Evolutionary conservation across 2,113 vertebrate species (phyloP).

Genomic region (Procapra przewalskii): DNA sequence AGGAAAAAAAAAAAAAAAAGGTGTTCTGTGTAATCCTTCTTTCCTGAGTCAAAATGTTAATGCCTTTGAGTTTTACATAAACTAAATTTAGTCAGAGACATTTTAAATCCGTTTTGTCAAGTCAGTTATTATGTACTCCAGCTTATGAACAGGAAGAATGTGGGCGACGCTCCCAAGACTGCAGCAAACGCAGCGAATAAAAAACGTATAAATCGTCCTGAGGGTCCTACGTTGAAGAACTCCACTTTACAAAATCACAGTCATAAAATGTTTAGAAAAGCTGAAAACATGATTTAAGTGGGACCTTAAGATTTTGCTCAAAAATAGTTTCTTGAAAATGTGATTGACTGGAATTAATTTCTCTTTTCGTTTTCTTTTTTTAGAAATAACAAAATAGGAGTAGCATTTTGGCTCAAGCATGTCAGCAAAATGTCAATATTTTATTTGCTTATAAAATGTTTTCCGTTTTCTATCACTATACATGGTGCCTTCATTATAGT

Average conservation of each 20-base stretch:
- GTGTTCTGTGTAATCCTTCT: rapidly evolving
- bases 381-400: neutral
- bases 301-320: neutral
- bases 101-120: neutral
- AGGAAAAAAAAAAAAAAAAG: neutral
- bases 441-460: neutral
- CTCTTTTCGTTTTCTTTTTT: neutral
- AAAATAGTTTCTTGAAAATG: neutral
- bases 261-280: neutral
- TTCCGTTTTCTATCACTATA: neutral
- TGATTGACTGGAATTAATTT: neutral
- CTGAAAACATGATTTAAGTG: neutral
- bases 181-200: neutral
- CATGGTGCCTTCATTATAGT: neutral
- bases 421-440: neutral
- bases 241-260: neutral
- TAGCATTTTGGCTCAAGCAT: neutral
- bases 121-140: neutral
- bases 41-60: neutral
- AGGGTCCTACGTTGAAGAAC: neutral
- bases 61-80: neutral
- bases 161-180: neutral
- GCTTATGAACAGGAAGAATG: neutral
- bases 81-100: neutral
- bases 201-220: neutral